Base-by-base conservation (phyloP, 2,113 vertebrate species). In the Hemicordylus capensis region DNA sequence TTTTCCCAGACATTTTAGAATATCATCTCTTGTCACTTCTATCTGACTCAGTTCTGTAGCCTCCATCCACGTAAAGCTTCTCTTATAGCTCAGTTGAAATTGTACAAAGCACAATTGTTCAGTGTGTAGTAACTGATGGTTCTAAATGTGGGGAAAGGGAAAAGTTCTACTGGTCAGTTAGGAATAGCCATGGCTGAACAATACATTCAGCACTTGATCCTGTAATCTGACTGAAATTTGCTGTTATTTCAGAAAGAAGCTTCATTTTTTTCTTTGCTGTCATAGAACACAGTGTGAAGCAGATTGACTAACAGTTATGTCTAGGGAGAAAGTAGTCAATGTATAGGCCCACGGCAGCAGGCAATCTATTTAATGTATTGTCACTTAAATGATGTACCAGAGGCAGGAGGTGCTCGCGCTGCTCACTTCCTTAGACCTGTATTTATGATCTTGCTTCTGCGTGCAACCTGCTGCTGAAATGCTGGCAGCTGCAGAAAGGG, bases 161-260 rank as follows among this genome's bases (percentile, higher is more conserved):
- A 61, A 10, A 22, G 4, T 26, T 37, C 28, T 0, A 4, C 19
- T 5, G 3, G 19, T 15, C 22, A 22, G 12, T 26, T 11, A 61
- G 19, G 37, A 31, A 26, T 63, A 31, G 34, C 26, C 44, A 17
- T 48, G 63, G 22, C 5, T 10, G 31, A 84, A 48, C 7, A 20
- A 15, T 44, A 39, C 59, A 14, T 24, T 69, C 51, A 28, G 14
- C 10, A 7, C 61, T 83, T 14, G 17, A 59, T 67, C 14, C 1
- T 58, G 0, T 9, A 0, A 1, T 46, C 24, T 12, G 39, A 3
- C 12, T 76, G 79, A 46, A 12, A 28, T 31, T 48, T 37, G 34
- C 44, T 20, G 2, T 6, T 37, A 20, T 37, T 58, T 51, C 39
- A 26, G 54, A 20, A 31, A 31, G 61, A 74, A 37, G 4, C 31